Evolutionary conservation across 2,797 vertebrate species (phyloP).

Genomic region (Hybognathus amarus): DNA sequence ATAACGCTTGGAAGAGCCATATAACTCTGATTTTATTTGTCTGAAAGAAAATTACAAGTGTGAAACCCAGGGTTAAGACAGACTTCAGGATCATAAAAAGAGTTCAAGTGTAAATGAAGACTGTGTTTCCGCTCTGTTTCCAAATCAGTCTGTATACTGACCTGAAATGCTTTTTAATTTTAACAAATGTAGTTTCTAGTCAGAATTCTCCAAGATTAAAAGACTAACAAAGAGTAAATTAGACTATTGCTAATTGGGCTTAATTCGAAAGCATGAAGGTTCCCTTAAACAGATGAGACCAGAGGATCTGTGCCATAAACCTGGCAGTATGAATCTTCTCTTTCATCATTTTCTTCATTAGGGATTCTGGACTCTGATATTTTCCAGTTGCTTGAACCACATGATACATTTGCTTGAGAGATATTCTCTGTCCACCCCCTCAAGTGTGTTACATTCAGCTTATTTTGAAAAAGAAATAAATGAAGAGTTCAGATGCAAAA

Average conservation of each 20-base stretch:
- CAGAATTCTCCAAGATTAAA: not conserved
- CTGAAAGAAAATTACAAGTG: too few species aligned
- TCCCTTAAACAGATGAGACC: conserved; percentile 11
- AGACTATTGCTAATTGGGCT: conserved; percentile 3
- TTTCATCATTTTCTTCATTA: conserved; percentile 31
- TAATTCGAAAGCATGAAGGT: conserved; percentile 24
- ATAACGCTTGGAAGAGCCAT: too few species aligned
- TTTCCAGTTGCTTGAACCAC: conserved; percentile 17
- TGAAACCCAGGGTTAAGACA: too few species aligned
- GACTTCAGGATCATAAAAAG: too few species aligned
- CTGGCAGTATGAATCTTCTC: not conserved
- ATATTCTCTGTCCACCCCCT: conserved; percentile 1
- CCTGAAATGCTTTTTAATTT: not conserved
- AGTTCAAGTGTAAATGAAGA: not conserved
- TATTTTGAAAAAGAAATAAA: conserved; percentile 8
- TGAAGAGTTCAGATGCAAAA: too few species aligned
- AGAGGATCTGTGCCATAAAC: not conserved
- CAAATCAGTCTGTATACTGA: not conserved
- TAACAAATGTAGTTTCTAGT: conserved; percentile 15
- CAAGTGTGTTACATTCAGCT: not conserved
- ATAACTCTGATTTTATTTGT: too few species aligned
- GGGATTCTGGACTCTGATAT: not conserved
- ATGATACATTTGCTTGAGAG: conserved; percentile 16
- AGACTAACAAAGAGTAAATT: not conserved
- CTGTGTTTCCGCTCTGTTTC: not conserved